These are phyloP conservation scores for Sycophila texana DNA, from an alignment of 2,888 invertebrate genomes.

Conservation along the genomic window DNA sequence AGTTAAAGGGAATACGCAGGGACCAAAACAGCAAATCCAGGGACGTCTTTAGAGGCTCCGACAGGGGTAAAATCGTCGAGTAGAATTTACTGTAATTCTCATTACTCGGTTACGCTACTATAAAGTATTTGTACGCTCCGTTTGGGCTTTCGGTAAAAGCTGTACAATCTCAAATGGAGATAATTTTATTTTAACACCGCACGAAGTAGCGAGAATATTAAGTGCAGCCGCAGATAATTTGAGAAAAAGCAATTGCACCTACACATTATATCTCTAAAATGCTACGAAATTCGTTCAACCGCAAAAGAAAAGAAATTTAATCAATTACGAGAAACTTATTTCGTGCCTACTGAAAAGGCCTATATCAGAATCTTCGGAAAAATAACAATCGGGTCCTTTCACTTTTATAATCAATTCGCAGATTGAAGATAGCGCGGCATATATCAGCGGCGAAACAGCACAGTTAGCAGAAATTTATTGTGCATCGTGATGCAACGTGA, in stretches of 20 bases:
- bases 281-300: no score
- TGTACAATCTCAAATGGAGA: background rate
- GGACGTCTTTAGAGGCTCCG: background rate
- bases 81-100: conserved; percentile 37
- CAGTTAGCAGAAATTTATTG: conserved; percentile 1
- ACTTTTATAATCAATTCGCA: conserved; percentile 4
- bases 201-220: no score
- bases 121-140: background rate
- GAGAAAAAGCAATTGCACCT: no score
- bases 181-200: background rate
- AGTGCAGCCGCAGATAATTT: no score
- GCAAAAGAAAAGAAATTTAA: no score
- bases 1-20: conserved; percentile 67
- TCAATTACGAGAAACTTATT: no score
- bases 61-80: conserved; percentile 17
- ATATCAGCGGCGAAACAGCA: background rate
- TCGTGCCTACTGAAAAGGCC: no score
- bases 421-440: background rate
- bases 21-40: conserved; percentile 60
- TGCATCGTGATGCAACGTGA: conserved; percentile 25
- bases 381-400: no score
- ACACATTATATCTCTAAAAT: no score
- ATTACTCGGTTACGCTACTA: conserved; percentile 20
- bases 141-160: conserved; percentile 17
- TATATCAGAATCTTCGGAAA: no score